Percentiles rank a stretch among this genome's conserved stretches.
Evolutionary conservation across 2,113 vertebrate species (phyloP).

Genomic region (Nothobranchius furzeri): DNA sequence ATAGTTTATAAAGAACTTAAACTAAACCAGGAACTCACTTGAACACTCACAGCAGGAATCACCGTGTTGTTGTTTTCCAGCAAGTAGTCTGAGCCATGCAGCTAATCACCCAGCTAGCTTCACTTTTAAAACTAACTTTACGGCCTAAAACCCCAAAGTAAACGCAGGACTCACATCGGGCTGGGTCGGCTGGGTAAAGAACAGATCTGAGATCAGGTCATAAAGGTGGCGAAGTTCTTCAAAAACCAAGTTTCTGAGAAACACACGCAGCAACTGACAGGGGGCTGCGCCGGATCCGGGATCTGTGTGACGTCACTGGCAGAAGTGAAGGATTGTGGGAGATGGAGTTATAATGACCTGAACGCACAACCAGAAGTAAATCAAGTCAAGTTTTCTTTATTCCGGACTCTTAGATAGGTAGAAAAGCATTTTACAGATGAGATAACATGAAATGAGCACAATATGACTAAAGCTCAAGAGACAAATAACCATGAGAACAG

Average conservation of each 20-base stretch:
- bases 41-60: neutral
- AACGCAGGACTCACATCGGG: rapidly evolving
- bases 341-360: slow-evolving; percentile 9
- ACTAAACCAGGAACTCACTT: neutral
- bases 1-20: neutral
- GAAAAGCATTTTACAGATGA: too few relatives aligned
- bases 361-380: neutral
- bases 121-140: neutral
- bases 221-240: too few relatives aligned
- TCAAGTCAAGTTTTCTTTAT: too few relatives aligned
- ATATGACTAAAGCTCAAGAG: too few relatives aligned
- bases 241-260: too few relatives aligned
- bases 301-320: slow-evolving; percentile 44
- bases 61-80: slow-evolving; percentile 40
- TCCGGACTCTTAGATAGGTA: too few relatives aligned
- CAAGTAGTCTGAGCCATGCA: slow-evolving; percentile 44
- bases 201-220: too few relatives aligned
- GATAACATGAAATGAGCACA: too few relatives aligned
- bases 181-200: rapidly evolving
- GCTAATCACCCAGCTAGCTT: slow-evolving; percentile 34
- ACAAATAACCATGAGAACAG: too few relatives aligned
- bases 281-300: slow-evolving; percentile 46
- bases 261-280: neutral
- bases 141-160: neutral
- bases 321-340: slow-evolving; percentile 33